A percentile compares a stretch with the other conserved stretches of the same genome.
Evolutionary conservation across 2,113 vertebrate species (phyloP).

Genomic region (Anser cygnoides): DNA sequence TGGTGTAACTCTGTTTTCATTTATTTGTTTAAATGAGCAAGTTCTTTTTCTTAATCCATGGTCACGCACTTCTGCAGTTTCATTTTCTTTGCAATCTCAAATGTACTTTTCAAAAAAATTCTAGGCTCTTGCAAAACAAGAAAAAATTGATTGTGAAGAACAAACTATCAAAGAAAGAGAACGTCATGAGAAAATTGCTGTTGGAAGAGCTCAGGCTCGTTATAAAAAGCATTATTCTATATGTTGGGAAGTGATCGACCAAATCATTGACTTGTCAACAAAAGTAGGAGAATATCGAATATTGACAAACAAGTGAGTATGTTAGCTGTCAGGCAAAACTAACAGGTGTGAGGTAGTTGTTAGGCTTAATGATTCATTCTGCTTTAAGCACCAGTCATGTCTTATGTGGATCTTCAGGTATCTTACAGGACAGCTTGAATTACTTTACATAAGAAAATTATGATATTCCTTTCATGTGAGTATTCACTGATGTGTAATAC

Average conservation of each 20-base stretch:
- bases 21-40: neutral
- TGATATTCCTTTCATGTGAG: neutral
- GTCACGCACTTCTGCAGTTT: neutral
- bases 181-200: slow-evolving; percentile 73
- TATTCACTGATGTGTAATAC: neutral
- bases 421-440: neutral
- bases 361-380: neutral
- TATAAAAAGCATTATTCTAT: slow-evolving; percentile 82
- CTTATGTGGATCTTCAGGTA: neutral
- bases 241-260: slow-evolving; percentile 83
- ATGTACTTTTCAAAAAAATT: neutral
- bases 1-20: neutral
- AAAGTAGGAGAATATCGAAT: slow-evolving; percentile 87
- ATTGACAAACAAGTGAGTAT: slow-evolving; percentile 86
- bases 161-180: slow-evolving; percentile 80
- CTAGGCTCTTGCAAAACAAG: slow-evolving; percentile 87
- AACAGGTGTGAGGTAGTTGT: neutral
- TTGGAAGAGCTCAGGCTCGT: slow-evolving; percentile 79
- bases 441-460: neutral
- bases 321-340: neutral
- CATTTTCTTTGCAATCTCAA: neutral
- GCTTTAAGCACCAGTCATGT: neutral
- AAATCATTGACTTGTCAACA: slow-evolving; percentile 88
- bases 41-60: neutral
- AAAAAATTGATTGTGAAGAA: slow-evolving; percentile 78